Evolutionary conservation across 2,797 vertebrate species (phyloP), one percentile per base, ranked within the genome.

Genomic region (Darevskia nairensis): DNA sequence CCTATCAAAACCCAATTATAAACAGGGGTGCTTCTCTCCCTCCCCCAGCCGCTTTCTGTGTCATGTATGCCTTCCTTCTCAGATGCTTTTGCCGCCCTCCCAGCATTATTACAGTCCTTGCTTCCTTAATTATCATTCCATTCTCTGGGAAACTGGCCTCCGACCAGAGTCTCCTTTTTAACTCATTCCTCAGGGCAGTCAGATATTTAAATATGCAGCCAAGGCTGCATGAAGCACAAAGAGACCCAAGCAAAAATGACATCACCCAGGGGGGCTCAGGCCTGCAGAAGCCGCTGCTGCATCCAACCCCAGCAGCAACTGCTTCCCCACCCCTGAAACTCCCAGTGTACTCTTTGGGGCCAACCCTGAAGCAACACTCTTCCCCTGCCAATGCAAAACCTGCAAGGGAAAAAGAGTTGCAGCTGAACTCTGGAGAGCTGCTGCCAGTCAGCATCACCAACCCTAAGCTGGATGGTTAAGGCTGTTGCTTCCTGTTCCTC

Each of bases 41-140:
- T 8, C 29, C 29, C 19, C 44, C 27, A 55, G 50, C 13, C 13
- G 50, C 25, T 86, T 71, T 66, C 80, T 61, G 61, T 71, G 78
- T 29, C 68, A 35, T 23, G 50, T 50, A 29, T 32, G n/a, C 17
- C 72, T 50, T 8, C 71, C 25, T 17, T 35, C 23, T 27, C 7
- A 0, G n/a, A 32, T 21, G 35, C 84, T 35, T 55, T 35, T 21
- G 55, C 77, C 29, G 21, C 27, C 10, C 74, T 78, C 80, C 44
- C 86, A 76, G 82, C 89, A 27, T 27, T 41, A 81, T 88, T 88
- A 89, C 44, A 32, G 89, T 44, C 92, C 85, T 69, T 59, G 71
- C 83, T 94, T 93, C 92, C 90, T 95, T 92, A 91, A 95, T 94
- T 92, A 93, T 81, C 80, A 90, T 1, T 89, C 90, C 94, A 89